phyloP scores from a whole-genome alignment of 2,888 invertebrate species.

The Orthonychiurus folsomi region DNA sequence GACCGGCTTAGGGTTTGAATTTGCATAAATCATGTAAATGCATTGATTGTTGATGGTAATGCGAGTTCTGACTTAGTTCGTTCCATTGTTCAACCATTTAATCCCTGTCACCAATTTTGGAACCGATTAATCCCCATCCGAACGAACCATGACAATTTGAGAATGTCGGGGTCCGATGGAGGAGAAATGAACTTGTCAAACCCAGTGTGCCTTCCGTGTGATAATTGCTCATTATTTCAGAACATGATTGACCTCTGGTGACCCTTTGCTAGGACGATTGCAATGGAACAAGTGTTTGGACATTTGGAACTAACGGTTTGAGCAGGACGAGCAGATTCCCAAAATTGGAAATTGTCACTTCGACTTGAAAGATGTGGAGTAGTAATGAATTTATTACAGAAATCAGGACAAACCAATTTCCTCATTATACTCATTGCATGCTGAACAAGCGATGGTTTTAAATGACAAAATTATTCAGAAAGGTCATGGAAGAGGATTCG shows the following conservation, averaged over 20 bases:
- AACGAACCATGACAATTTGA: too few species aligned
- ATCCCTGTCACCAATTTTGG: not conserved
- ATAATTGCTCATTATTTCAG: too few species aligned
- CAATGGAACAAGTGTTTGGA: too few species aligned
- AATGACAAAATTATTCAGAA: constrained; percentile 30
- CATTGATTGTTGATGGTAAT: not conserved
- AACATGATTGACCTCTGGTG: too few species aligned
- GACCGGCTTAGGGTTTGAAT: not conserved
- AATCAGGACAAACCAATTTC: not conserved
- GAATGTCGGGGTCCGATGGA: too few species aligned
- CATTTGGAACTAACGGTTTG: too few species aligned
- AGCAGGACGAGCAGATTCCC: too few species aligned
- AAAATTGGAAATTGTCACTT: not conserved
- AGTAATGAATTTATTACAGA: not conserved
- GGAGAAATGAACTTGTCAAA: too few species aligned
- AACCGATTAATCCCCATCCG: not conserved
- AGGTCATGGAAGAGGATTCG: constrained; percentile 37
- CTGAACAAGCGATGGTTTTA: not conserved
- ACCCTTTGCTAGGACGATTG: too few species aligned
- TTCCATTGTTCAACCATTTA: not conserved
- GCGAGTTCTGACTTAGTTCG: not conserved
- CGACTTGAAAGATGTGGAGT: not conserved
- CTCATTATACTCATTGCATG: not conserved
- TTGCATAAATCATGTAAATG: not conserved
- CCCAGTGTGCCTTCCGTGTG: too few species aligned